Base-by-base conservation (phyloP, 2,888 invertebrate genomes). In the Nysson spinosus region DNA sequence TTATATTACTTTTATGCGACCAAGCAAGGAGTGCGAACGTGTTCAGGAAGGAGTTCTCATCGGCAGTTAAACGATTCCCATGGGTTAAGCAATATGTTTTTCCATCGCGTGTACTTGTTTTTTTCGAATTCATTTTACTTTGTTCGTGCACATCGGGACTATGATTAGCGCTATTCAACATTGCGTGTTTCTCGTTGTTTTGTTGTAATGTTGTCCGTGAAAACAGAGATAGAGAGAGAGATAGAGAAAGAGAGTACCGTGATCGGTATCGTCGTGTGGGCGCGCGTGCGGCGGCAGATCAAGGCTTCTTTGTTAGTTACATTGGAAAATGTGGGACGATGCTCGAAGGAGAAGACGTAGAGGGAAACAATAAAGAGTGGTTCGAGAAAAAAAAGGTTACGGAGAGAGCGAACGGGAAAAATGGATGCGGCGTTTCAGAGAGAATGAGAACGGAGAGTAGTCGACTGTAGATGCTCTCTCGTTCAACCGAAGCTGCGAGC, bases 221-320 rank as follows among this genome's bases (percentile, higher is more conserved):
- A 26, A 22, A 28, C 4, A 56, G 35, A 58, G 30, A 35, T 47
- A 58, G 17, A 62, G 34, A 47, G 47, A 52, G 42, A 58, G 30
- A 35, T 47, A 58, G 17, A 62, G 34, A 47, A 42, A 52, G 42
- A 54, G 46, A 42, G 46, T 46, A 74, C 58, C 66, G 58, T 70
- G 58, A 60, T 50, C 49, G 60, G 47, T 63, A 75, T 79, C 72
- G 80, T 81, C 81, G 83, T 84, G 85, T 85, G 85, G 85, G 83
- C 85, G 84, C 84, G 83, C 82, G 85, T 86, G 83, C 85, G 84
- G 83, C 84, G 81, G 77, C 76, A 74, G 50, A 64, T 69, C 67
- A 49, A 46, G 69, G 62, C 50, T 67, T n/a, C n/a, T n/a, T 24
- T 60, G 57, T 70, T 77, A 69, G 63, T 63, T n/a, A 66, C 50